These are phyloP conservation scores for Seira sanloemensis DNA, from an alignment of 2,888 invertebrate genomes.

Conservation along the genomic window DNA sequence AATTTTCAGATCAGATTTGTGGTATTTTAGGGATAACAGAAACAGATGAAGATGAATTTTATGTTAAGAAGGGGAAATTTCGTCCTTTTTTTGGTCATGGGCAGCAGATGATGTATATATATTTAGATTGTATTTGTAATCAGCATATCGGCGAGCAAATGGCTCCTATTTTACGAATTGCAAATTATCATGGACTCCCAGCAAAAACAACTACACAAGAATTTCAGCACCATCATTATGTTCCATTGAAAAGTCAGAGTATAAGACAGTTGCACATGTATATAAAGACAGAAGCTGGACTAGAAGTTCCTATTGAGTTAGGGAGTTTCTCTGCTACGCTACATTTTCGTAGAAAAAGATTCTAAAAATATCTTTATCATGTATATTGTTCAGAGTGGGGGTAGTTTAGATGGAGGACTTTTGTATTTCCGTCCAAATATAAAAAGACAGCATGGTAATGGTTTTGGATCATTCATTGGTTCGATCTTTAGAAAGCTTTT, in stretches of 20 bases:
- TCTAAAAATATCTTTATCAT: too few relatives aligned
- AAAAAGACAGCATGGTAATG: conserved; percentile 29
- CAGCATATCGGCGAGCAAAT: not conserved
- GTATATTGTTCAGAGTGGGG: conserved; percentile 6
- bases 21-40: too few relatives aligned
- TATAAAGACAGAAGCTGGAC: conserved; percentile 33
- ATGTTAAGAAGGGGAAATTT: too few relatives aligned
- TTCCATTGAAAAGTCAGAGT: not conserved
- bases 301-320: conserved; percentile 24
- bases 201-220: not conserved
- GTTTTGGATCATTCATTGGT: conserved; percentile 25
- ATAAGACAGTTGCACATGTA: not conserved
- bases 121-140: not conserved
- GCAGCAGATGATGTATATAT: not conserved
- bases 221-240: not conserved
- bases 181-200: not conserved
- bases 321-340: conserved; percentile 26
- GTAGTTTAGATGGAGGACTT: not conserved
- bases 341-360: conserved; percentile 23
- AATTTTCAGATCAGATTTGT: too few relatives aligned
- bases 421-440: conserved; percentile 1
- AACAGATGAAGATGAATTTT: too few relatives aligned
- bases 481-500: not conserved
- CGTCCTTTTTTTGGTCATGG: not conserved
- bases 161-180: not conserved